Base-by-base conservation (phyloP, 2,113 vertebrate species). In the Edolisoma coerulescens region DNA sequence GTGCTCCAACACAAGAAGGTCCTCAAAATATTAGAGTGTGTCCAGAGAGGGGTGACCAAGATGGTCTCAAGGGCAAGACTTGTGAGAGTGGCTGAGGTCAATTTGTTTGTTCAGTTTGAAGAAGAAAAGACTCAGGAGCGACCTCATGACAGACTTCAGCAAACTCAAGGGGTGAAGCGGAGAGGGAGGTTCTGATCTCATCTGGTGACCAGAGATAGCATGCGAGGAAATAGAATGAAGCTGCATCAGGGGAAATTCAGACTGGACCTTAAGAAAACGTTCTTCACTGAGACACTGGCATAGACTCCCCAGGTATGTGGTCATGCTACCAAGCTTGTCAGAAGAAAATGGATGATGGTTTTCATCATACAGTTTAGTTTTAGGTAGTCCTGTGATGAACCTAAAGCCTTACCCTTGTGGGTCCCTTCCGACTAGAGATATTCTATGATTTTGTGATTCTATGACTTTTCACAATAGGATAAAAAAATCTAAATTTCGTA, bases 81-180 rank as follows among this genome's bases (percentile, higher is more conserved):
- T 54, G 27, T 3, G 7, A 50, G 12, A 47, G 28, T 15, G 9
- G 2, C 20, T 65, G 22, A 67, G 6, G 16, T 60, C 21, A 44
- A 4, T 37, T 30, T 11, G 6, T 13, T 57, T 35, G 10, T 39
- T 67, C 18, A 45, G 2, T 30, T 27, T 45, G 10, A 11, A 45
- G 28, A 80, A 54, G 16, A 59, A 41, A 67, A 67, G 21, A 19
- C 6, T 77, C 30, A 60, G 7, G 9, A 7, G 3, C 52, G 16
- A 42, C 7, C 7, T 67, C 16, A 11, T 30, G 4, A 16, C 23
- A 44, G 7, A 6, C 17, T 47, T 32, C 15, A 77, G 3, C 5
- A 61, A 71, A 11, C 16, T 64, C 13, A 26, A 22, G 1, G 2
- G 2, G 4, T 68, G 28, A 28, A 44, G 15, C 0, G 0, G 11